Conservation (phyloP, 2,113 vertebrate genomes). For the Leucosticte australis region DNA sequence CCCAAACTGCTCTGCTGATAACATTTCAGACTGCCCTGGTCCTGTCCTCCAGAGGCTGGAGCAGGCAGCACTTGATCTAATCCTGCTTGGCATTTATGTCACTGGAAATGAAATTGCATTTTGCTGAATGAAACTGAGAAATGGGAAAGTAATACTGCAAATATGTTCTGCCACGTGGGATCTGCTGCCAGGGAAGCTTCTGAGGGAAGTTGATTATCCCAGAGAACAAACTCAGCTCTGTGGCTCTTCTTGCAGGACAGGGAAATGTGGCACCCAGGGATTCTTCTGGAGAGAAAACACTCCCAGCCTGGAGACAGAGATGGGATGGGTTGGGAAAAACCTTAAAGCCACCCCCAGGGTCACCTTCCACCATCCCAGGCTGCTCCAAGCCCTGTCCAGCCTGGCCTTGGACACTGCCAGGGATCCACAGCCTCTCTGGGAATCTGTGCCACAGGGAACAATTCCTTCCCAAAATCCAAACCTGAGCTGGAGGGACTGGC, state of each 20-base stretch:
- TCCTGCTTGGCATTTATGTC: conserved; percentile 30
- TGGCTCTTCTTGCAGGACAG: neutral
- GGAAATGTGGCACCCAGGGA: neutral
- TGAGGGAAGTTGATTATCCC: neutral
- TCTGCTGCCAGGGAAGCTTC: neutral
- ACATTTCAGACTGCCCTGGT: neutral
- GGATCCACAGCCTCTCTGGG: neutral
- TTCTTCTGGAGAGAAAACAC: neutral
- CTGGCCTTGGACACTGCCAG: neutral
- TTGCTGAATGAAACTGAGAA: conserved; percentile 50
- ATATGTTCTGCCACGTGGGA: neutral
- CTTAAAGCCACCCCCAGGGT: neutral
- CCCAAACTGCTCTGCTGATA: neutral
- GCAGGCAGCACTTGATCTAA: conserved; percentile 40
- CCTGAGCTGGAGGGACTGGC: neutral
- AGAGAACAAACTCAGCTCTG: neutral
- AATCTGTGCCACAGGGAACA: neutral
- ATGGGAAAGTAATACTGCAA: neutral
- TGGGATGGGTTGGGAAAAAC: neutral
- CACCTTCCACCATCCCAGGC: neutral
- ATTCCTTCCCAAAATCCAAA: neutral
- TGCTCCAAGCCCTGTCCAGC: neutral
- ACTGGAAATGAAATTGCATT: conserved; percentile 55
- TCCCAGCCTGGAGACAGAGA: neutral
- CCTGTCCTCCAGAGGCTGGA: neutral